Base-by-base conservation (phyloP, 2,888 invertebrate species). In the Ecliptopera silaceata region DNA sequence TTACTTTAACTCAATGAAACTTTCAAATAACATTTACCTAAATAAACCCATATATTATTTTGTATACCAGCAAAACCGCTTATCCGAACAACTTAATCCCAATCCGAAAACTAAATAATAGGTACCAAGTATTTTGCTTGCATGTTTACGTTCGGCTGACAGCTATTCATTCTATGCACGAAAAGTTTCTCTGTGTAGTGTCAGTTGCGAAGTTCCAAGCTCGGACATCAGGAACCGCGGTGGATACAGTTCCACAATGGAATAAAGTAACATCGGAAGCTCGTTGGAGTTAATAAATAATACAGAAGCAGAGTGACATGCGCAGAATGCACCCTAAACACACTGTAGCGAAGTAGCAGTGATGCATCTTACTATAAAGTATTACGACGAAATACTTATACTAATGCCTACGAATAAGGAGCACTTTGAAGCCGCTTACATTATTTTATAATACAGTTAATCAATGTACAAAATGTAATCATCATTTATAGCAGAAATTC, bases 261-360 rank as follows among this genome's bases (percentile, higher is more conserved):
- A 86, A 90, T 90, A 88, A 86, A 88, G 88, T 86, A 88, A 86
- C 88, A 88, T 90, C 88, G 88, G 88, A 90, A 85, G 86, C 89
- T 89, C 81, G 90, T 90, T 89, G 87, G 84, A 86, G 87, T 90
- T 90, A 89, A 89, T 91, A 90, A 90, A 90, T 91, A 90, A 89
- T 89, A 89, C 82, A 83, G 84, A 79, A 81, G 77, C 69, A 71
- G 83, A 87, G 80, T 86, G 90, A 88, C 88, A 87, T 87, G 88
- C 86, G 87, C 88, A 84, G 85, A 86, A 83, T 85, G 86, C 80
- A 66, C 68, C 67, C 70, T 74, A 68, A 77, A 11, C 22, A n/a
- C 54, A 54, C 38, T 42, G 46, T 54, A 44, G 36, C 34, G 8
- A 8, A n/a, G 3, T 13, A 17, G 15, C 36, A 56, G 55, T 49